These are phyloP conservation scores for Clusia tigrina DNA, from an alignment of 2,888 invertebrate species.

Conservation along the genomic window DNA sequence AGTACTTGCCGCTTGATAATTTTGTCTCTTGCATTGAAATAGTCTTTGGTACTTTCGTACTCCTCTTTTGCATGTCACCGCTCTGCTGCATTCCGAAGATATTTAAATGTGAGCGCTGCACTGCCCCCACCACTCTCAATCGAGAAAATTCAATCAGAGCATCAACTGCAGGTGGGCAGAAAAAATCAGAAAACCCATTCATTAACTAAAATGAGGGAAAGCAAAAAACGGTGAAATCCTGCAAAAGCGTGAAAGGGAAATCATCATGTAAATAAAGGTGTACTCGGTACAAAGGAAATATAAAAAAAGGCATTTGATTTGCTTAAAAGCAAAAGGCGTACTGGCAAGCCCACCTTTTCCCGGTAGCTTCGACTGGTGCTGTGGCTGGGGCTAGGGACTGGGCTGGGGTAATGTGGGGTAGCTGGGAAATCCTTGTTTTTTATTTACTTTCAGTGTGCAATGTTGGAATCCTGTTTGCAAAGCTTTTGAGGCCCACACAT, in stretches of 20 bases:
- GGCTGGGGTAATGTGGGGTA: no score
- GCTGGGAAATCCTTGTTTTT: no score
- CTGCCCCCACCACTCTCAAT: neutral
- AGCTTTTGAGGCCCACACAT: neutral
- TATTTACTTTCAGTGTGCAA: no score
- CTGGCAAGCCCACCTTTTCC: neutral
- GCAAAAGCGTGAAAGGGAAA: constrained; percentile 23
- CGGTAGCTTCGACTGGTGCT: neutral
- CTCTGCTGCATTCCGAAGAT: no score
- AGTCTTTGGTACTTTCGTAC: no score
- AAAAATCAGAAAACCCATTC: constrained; percentile 37
- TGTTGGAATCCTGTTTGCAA: neutral
- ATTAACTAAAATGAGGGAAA: constrained; percentile 46
- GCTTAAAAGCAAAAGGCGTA: neutral
- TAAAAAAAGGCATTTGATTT: neutral
- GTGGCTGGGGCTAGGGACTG: no score
- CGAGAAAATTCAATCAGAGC: constrained; percentile 45
- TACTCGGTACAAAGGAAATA: constrained; percentile 13
- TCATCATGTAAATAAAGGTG: constrained; percentile 1
- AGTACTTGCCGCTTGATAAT: no score
- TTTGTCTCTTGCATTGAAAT: no score
- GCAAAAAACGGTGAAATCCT: constrained; percentile 43
- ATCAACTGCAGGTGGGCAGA: constrained; percentile 39
- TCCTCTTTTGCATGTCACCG: no score
- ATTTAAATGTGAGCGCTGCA: no score